A percentile compares a stretch with the other conserved stretches of the same genome.
Evolutionary conservation across 2,113 vertebrate species (phyloP).

Genomic region (Todiramphus chloris): DNA sequence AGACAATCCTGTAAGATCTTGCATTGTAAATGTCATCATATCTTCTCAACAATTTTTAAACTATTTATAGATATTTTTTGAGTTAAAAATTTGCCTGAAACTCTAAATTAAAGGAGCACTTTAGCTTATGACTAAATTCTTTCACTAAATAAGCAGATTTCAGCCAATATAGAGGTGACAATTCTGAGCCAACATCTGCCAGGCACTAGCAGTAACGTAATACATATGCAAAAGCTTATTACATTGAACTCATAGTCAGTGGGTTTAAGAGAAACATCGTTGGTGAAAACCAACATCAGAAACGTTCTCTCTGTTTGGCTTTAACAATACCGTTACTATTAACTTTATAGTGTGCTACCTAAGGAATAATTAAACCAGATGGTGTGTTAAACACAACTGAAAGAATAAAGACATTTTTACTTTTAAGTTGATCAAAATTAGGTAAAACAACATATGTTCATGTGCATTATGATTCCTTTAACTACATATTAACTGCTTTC

Average conservation of each 20-base stretch:
- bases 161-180: slow-evolving; percentile 23
- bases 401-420: slow-evolving; percentile 67
- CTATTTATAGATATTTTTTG: not conserved
- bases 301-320: slow-evolving; percentile 49
- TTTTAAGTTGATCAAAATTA: slow-evolving; percentile 76
- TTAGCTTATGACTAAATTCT: slow-evolving; percentile 11
- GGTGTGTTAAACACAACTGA: slow-evolving; percentile 58
- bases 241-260: slow-evolving; percentile 50
- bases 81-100: not conserved
- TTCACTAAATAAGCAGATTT: slow-evolving; percentile 32
- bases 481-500: slow-evolving; percentile 66
- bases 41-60: not conserved
- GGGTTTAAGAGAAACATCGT: slow-evolving; percentile 18
- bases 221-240: slow-evolving; percentile 15
- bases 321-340: slow-evolving; percentile 60
- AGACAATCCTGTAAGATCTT: not conserved
- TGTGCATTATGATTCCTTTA: slow-evolving; percentile 63
- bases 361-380: slow-evolving; percentile 80
- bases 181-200: slow-evolving; percentile 22
- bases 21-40: not conserved
- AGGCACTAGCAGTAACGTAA: slow-evolving; percentile 11
- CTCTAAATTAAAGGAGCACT: not conserved
- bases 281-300: slow-evolving; percentile 16
- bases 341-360: slow-evolving; percentile 70
- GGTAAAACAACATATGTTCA: slow-evolving; percentile 75